Base-by-base conservation (phyloP, 2,797 vertebrate genomes). In the Podarcis lilfordi region DNA sequence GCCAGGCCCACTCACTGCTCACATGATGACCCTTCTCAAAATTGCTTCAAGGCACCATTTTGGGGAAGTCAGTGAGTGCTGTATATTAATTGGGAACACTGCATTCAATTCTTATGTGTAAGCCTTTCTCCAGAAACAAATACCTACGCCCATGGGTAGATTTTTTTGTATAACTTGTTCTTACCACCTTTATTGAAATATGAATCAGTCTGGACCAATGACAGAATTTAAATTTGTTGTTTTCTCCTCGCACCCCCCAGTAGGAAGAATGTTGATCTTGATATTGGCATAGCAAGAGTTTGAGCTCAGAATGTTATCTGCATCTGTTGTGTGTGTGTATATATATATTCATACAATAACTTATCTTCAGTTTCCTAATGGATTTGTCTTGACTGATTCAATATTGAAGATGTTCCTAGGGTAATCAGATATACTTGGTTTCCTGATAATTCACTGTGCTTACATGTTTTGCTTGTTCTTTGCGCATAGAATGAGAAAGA, bases 241-340 rank as follows among this genome's bases (percentile, higher is more conserved):
- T 55, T 55, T 15, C 50, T 55, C 50, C 13, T 1, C 13, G 3
- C 50, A 55, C 13, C 13, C 10, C 50, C 55, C 93, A 87, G 2
- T 9, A 89, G 68, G 66, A 66, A 21, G 35, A 80, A 64, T 82
- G 80, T 82, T 43, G 84, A 32, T 82, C 91, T 85, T 93, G 88
- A 90, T 88, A 76, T 91, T 92, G 92, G 89, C 90, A 81, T 7
- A 86, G 66, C 43, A 87, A 86, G 45, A 86, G 89, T 81, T 69
- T 94, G 69, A 66, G 37, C 87, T 93, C 84, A 19, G 6, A 88
- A 72, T 88, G 55, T 91, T 72, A 89, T 88, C 91, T 77, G 43
- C 76, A 7, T 45, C n/a, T n/a, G 9, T 69, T 61, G 17, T 61
- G 59, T 61, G 59, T 61, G 61, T 64, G 19, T 61, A 5, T 61